These are phyloP conservation scores for Ceratitis capitata DNA, from an alignment of 1,140 invertebrate species.

Conservation along the genomic window DNA sequence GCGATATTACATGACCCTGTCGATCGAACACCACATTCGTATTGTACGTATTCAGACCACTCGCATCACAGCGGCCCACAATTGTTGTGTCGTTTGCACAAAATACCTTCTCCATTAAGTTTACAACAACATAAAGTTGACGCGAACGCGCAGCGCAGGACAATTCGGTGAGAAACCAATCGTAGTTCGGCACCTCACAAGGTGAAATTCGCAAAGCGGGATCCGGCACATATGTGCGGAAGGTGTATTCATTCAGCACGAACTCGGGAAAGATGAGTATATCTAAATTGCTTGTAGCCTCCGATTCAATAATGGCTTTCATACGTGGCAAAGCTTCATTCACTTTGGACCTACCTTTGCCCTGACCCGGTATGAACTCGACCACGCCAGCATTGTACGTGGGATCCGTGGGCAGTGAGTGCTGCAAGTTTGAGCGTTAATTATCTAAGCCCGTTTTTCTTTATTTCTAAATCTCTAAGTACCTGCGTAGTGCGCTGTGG, in stretches of 20 bases:
- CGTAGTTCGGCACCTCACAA: constrained; percentile 55
- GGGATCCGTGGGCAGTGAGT: constrained; percentile 64
- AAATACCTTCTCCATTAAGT: constrained; percentile 54
- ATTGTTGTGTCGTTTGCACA: constrained; percentile 44
- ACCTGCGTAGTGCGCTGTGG: constrained; percentile 5
- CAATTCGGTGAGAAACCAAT: constrained; percentile 52
- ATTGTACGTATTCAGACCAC: constrained; percentile 69
- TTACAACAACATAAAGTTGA: constrained; percentile 56
- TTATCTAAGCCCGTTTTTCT: not conserved
- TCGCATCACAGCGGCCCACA: constrained; percentile 49
- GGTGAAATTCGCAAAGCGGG: constrained; percentile 46
- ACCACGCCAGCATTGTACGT: constrained; percentile 68
- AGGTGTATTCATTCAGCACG: constrained; percentile 56
- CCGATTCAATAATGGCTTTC: constrained; percentile 47
- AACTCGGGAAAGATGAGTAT: constrained; percentile 86
- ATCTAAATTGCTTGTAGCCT: constrained; percentile 66
- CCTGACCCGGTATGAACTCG: constrained; percentile 56
- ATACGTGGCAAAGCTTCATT: constrained; percentile 16
- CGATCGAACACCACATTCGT: constrained; percentile 78
- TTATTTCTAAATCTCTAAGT: not conserved
- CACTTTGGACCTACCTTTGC: not conserved
- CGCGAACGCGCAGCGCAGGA: constrained; percentile 52
- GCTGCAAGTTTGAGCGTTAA: not conserved
- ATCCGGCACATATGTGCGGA: constrained; percentile 53
- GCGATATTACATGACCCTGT: constrained; percentile 67